These are phyloP conservation scores for Stenodema calcarata DNA, from an alignment of 2,888 invertebrate genomes.

Conservation along the genomic window DNA sequence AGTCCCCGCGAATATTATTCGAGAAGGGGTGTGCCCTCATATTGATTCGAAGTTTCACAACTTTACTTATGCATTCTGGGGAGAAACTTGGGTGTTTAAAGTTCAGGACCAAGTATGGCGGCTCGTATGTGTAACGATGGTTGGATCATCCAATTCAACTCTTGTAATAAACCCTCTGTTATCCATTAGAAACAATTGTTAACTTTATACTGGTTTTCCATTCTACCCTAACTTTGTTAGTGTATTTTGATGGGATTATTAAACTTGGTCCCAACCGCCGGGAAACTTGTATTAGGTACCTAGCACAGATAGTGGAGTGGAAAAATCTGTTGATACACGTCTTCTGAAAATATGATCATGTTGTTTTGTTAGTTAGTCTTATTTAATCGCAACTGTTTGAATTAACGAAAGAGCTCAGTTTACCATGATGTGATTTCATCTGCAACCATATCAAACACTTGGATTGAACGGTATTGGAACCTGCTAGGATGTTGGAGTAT, in stretches of 20 bases:
- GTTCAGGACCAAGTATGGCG: conserved; percentile 38
- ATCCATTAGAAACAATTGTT: conserved; percentile 51
- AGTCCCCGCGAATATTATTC: conserved; percentile 7
- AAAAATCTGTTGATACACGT: background rate
- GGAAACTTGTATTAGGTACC: conserved; percentile 22
- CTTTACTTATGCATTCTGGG: conserved; percentile 45
- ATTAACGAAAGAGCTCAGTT: no score
- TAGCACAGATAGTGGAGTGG: background rate
- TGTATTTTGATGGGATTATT: conserved; percentile 48
- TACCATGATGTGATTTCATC: no score
- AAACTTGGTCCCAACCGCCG: conserved; percentile 36
- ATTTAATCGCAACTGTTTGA: no score
- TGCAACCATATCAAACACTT: no score
- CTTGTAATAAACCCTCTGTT: conserved; percentile 38
- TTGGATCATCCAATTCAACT: conserved; percentile 47
- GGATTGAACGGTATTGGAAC: no score
- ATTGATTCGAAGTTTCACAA: conserved; percentile 46
- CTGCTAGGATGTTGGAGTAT: no score
- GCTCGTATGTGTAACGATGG: conserved; percentile 12
- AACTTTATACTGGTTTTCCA: conserved; percentile 49
- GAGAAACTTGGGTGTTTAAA: conserved; percentile 36
- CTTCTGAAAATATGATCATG: no score
- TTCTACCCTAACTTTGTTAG: conserved; percentile 30
- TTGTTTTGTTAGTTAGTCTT: no score
- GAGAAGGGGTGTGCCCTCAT: background rate